Evolutionary conservation across 2,888 invertebrate genomes (phyloP).

Genomic region (Troides oblongomaculatus): DNA sequence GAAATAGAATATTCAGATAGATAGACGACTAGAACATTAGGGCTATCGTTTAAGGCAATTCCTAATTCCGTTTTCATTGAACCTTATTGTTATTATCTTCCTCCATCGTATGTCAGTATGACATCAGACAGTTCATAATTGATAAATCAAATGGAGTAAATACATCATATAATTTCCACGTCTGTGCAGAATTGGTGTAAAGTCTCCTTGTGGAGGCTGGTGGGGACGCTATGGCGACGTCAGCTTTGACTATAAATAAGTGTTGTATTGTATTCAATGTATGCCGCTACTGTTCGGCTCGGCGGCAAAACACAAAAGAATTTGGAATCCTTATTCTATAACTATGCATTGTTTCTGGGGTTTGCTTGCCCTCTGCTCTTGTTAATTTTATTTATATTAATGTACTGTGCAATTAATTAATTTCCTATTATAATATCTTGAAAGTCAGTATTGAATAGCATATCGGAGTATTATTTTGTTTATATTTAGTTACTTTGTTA

Average conservation of each 20-base stretch:
- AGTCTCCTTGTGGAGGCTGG: conserved; percentile 44
- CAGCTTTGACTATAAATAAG: conserved; percentile 80
- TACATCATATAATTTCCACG: too few species aligned
- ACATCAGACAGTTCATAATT: too few species aligned
- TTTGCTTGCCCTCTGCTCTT: conserved; percentile 11
- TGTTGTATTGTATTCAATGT: conserved; percentile 79
- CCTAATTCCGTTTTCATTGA: too few species aligned
- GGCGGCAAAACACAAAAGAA: conserved; percentile 75
- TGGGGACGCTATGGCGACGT: conserved; percentile 73
- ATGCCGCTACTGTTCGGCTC: conserved; percentile 66
- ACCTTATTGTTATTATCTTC: too few species aligned
- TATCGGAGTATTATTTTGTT: too few species aligned
- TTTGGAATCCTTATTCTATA: conserved; percentile 64
- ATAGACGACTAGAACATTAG: too few species aligned
- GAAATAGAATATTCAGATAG: too few species aligned
- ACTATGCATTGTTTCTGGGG: conserved; percentile 11
- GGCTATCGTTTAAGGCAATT: too few species aligned
- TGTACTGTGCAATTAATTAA: background rate
- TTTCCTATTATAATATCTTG: background rate
- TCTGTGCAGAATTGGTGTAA: conserved; percentile 36
- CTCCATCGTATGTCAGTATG: too few species aligned
- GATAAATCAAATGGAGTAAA: too few species aligned
- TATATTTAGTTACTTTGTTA: too few species aligned
- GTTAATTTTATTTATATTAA: background rate
- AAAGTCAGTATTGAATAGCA: too few species aligned